A percentile compares a stretch with the other conserved stretches of the same genome.
These are phyloP conservation scores for Leptinotarsa undecemlineata DNA, from an alignment of 1,140 invertebrate species.

Conservation along the genomic window DNA sequence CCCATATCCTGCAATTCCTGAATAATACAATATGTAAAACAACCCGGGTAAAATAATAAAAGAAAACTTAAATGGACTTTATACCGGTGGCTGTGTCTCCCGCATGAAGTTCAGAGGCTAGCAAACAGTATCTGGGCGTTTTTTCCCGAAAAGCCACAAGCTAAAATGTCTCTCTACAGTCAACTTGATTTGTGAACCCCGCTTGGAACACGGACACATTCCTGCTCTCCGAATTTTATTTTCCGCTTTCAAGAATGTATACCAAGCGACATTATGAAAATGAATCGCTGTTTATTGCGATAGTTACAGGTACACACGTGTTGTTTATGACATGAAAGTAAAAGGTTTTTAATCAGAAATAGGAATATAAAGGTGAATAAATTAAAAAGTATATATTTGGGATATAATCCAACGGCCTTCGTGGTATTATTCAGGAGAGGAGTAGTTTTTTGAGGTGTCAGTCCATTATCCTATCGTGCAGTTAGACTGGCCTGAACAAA, in stretches of 20 bases:
- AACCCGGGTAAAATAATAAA: slow-evolving; percentile 4
- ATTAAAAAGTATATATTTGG: no score
- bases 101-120: neutral
- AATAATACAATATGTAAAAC: slow-evolving; percentile 18
- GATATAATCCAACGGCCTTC: no score
- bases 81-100: neutral
- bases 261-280: neutral
- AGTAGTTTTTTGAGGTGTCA: no score
- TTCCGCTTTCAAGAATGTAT: neutral
- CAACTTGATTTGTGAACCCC: neutral
- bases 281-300: neutral
- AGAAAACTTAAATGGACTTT: slow-evolving; percentile 5
- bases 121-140: neutral
- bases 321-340: no score
- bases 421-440: no score
- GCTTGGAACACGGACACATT: neutral
- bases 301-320: neutral
- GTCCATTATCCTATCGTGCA: no score
- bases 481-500: no score
- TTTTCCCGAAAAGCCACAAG: neutral
- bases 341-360: no score
- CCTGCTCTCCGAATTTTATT: neutral
- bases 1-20: slow-evolving; percentile 8
- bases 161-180: neutral
- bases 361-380: no score